A percentile compares a stretch with the other conserved stretches of the same genome.
Conservation (phyloP, 2,888 invertebrate genomes). For the Yponomeuta cagnagella region DNA sequence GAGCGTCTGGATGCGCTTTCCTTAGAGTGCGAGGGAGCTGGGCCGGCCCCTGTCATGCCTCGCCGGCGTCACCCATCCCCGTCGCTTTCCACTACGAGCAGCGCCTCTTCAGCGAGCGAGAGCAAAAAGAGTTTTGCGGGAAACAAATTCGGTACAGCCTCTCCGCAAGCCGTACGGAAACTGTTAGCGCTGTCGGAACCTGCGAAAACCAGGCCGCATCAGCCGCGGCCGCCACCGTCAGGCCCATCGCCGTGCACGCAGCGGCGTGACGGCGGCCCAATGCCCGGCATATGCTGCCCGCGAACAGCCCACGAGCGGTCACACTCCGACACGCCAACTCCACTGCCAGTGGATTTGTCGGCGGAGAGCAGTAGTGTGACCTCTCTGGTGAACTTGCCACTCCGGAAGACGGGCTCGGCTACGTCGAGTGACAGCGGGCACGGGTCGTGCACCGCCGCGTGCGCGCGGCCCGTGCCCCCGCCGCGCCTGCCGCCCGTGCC, state of each 20-base stretch:
- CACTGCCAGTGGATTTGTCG: slow-evolving; percentile 90
- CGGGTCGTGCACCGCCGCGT: slow-evolving; percentile 79
- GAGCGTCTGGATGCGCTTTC: slow-evolving; percentile 92
- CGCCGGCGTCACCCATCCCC: slow-evolving; percentile 94
- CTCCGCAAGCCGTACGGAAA: slow-evolving; percentile 97
- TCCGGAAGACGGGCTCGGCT: slow-evolving; percentile 92
- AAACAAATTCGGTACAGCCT: slow-evolving; percentile 90
- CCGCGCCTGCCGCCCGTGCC: slow-evolving; percentile 83
- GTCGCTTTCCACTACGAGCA: slow-evolving; percentile 93
- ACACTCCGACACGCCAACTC: slow-evolving; percentile 91
- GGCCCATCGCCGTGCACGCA: slow-evolving; percentile 80
- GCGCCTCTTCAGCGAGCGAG: slow-evolving; percentile 91
- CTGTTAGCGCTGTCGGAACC: slow-evolving; percentile 93
- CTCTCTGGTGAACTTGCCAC: slow-evolving; percentile 91
- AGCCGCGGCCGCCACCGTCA: slow-evolving; percentile 81
- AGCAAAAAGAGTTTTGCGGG: slow-evolving; percentile 77
- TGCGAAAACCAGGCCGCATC: slow-evolving; percentile 90
- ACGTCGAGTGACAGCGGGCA: slow-evolving; percentile 95
- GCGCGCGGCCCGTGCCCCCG: slow-evolving; percentile 80
- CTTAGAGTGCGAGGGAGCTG: slow-evolving; percentile 88
- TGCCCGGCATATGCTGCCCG: slow-evolving; percentile 55
- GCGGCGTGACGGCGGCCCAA: slow-evolving; percentile 79
- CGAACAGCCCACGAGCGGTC: slow-evolving; percentile 90
- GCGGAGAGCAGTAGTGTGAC: slow-evolving; percentile 97
- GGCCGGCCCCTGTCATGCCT: slow-evolving; percentile 77